Base-by-base conservation (phyloP, 53 echinoderm and acorn worm genomes). In the Crossaster papposus region DNA sequence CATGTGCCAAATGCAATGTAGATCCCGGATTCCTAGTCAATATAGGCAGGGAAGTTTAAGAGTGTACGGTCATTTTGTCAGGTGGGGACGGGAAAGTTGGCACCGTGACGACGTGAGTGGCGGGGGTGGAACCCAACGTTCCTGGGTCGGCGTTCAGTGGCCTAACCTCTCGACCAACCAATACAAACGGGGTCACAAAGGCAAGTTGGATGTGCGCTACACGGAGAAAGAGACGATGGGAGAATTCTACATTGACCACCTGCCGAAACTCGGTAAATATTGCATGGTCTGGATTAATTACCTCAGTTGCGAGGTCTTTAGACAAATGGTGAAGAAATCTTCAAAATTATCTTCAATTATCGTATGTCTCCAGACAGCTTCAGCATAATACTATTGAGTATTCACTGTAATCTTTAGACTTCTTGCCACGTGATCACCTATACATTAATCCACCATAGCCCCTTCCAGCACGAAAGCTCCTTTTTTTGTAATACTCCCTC, bases 101-200 rank as follows among this genome's bases (percentile, higher is more conserved):
- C 26, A 75, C 72, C 11, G 95, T 95, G 52, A 18, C 0, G 72
- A 64, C 0, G 52, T 92, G 38, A 80, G 70, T 18, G 80, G 85
- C 52, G 89, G 91, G 83, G 55, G 77, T 2, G 86, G 83, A 1
- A 74, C 85, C 26, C 72, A 64, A 36, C 85, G 81, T 7, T 80
- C 88, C 51, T 91, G 82, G 76, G 93, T 91, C 11, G 36, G 23
- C 1, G 95, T 95, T 24, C 79, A 79, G 7, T 95, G 95, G 95
- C 81, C 89, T 9, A 74, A 81, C 51, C 89, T 44, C 3, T 14
- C 22, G 37, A 22, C 15, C 3, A 71, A 89, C 72, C 75, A 80
- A 8, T 93, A 95, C 44, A 89, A 93, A n/a, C 74, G 89, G 53
- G 95, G 95, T 37, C 88, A 89, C 55, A n/a, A 91, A 29, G 95